phyloP scores from a whole-genome alignment of 2,113 vertebrate species.

The Saguinus imperator region DNA sequence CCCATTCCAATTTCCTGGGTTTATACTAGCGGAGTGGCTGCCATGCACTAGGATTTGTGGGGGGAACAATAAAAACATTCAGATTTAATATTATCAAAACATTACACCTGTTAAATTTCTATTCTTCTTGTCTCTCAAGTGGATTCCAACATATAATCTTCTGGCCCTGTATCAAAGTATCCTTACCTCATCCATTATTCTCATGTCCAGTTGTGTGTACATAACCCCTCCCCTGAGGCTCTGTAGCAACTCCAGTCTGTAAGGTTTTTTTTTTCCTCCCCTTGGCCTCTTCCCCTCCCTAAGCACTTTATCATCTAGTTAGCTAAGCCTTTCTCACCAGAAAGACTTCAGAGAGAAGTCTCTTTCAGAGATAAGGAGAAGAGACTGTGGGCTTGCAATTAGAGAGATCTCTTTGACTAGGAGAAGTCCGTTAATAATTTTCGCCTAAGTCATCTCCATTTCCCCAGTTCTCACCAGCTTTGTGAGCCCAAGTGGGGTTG shows the following conservation, averaged over 20 bases:
- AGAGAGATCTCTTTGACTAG: not conserved
- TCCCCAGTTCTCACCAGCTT: not conserved
- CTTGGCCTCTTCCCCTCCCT: not conserved
- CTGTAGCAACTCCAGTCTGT: not conserved
- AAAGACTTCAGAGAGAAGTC: not conserved
- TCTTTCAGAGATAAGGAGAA: not conserved
- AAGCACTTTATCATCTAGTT: not conserved
- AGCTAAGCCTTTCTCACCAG: not conserved
- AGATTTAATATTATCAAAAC: not conserved
- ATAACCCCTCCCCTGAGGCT: not conserved
- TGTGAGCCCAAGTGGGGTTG: not conserved
- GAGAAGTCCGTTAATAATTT: not conserved
- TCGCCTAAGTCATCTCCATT: not conserved
- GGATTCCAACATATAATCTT: not conserved
- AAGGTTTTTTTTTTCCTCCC: not conserved
- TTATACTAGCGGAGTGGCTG: not conserved
- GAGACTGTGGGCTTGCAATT: not conserved
- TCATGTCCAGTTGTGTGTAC: not conserved
- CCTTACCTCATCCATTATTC: not conserved
- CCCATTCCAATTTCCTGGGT: not conserved
- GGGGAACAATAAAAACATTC: not conserved
- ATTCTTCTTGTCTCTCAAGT: not conserved
- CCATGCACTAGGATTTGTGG: not conserved
- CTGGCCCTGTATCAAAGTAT: not conserved
- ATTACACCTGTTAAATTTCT: not conserved